A percentile compares a stretch with the other conserved stretches of the same genome.
Conservation (phyloP, 2,888 invertebrate genomes). For the Blomia tropicalis region DNA sequence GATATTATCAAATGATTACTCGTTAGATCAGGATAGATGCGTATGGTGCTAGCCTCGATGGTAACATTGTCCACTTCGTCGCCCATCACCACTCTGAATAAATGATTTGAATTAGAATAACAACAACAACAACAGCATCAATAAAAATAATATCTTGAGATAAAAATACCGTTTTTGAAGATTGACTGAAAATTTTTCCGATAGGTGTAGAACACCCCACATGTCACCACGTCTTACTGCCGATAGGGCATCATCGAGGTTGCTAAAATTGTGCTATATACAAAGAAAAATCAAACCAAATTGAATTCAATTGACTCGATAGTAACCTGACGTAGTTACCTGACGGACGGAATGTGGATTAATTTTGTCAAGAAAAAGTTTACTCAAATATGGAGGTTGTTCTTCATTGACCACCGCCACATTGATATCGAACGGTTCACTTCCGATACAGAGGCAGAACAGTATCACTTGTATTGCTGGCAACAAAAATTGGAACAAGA, state of each 20-base stretch:
- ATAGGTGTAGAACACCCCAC: constrained; percentile 77
- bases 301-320: not conserved
- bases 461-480: constrained; percentile 38
- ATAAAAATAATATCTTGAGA: not conserved
- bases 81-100: constrained; percentile 23
- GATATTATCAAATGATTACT: constrained; percentile 27
- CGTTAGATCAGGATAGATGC: constrained; percentile 81
- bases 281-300: not conserved
- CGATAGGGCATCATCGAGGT: constrained; percentile 43
- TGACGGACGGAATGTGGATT: constrained; percentile 48
- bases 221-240: constrained; percentile 60
- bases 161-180: constrained; percentile 20
- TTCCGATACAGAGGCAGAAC: constrained; percentile 38
- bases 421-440: constrained; percentile 33
- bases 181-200: constrained; percentile 33
- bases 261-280: constrained; percentile 23
- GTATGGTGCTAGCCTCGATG: constrained; percentile 65
- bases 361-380: constrained; percentile 46
- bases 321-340: constrained; percentile 15
- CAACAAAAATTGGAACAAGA: constrained; percentile 37
- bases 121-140: not conserved
- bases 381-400: constrained; percentile 25
- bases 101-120: no score
- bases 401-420: constrained; percentile 38
- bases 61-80: constrained; percentile 55